Evolutionary conservation across 2,113 vertebrate species (phyloP).

Genomic region (Brachirus orientalis): DNA sequence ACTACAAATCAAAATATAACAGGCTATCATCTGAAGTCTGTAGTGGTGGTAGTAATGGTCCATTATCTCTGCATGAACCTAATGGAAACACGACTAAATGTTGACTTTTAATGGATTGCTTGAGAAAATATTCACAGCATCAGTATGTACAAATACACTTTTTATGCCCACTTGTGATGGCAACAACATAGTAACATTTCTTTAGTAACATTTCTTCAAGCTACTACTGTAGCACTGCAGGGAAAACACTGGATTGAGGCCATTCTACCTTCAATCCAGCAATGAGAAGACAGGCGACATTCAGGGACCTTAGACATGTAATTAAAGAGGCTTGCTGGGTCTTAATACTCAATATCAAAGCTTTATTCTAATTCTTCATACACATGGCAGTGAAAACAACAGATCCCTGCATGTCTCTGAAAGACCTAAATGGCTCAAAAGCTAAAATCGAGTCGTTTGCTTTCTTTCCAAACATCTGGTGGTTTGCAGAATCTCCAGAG

Average conservation of each 20-base stretch:
- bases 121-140: too few relatives aligned
- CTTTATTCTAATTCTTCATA: slow-evolving; percentile 10
- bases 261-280: slow-evolving; percentile 26
- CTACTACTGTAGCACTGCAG: slow-evolving; percentile 32
- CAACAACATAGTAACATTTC: slow-evolving; percentile 38
- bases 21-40: background rate
- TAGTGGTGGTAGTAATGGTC: background rate
- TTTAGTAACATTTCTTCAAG: slow-evolving; percentile 64
- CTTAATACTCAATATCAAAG: slow-evolving; percentile 16
- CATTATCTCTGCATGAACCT: slow-evolving; percentile 12
- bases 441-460: slow-evolving; percentile 30
- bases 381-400: slow-evolving; percentile 16
- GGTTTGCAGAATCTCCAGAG: slow-evolving; percentile 43
- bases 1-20: background rate
- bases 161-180: background rate
- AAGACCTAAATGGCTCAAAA: slow-evolving; percentile 45
- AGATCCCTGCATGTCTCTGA: slow-evolving; percentile 12
- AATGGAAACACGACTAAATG: slow-evolving; percentile 1
- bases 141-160: too few relatives aligned
- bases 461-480: slow-evolving; percentile 62
- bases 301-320: slow-evolving; percentile 8
- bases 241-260: slow-evolving; percentile 34
- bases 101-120: slow-evolving; percentile 4
- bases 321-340: slow-evolving; percentile 10
- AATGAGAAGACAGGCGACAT: slow-evolving; percentile 18